Conservation (phyloP, 2,797 vertebrate species). For the Malacoctenus gilli region DNA sequence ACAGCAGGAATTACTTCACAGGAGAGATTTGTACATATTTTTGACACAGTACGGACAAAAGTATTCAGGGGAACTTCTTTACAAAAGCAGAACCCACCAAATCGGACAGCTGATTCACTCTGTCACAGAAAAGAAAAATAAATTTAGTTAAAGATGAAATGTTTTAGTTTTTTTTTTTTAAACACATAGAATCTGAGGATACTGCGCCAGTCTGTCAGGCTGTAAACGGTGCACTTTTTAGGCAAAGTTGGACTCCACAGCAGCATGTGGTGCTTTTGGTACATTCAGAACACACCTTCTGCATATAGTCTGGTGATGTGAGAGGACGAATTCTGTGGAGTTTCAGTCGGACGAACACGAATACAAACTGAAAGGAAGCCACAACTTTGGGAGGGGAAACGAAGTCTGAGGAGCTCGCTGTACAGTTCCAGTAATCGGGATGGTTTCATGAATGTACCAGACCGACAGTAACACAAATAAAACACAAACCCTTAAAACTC, state of each 20-base stretch:
- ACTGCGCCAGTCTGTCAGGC: slow-evolving; percentile 49
- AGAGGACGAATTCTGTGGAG: slow-evolving; percentile 17
- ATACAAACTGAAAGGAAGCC: slow-evolving; percentile 8
- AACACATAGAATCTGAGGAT: slow-evolving; percentile 29
- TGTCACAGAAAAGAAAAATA: slow-evolving; percentile 5
- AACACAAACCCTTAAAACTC: slow-evolving; percentile 14
- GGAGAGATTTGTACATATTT: slow-evolving; percentile 20
- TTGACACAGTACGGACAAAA: slow-evolving; percentile 16
- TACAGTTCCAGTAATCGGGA: slow-evolving; percentile 17
- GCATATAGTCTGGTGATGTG: slow-evolving; percentile 12
- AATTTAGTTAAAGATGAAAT: slow-evolving; percentile 22
- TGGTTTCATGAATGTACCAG: slow-evolving; percentile 32
- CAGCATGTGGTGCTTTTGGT: slow-evolving; percentile 28
- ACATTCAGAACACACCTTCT: slow-evolving; percentile 58
- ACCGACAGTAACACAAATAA: slow-evolving; percentile 28
- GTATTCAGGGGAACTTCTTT: slow-evolving; percentile 15
- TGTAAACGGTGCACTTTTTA: slow-evolving; percentile 67
- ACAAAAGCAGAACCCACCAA: slow-evolving; percentile 20
- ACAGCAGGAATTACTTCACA: slow-evolving; percentile 23
- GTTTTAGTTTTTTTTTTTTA: background rate
- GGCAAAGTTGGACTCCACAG: slow-evolving; percentile 34
- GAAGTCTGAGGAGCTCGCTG: background rate
- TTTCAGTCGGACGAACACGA: slow-evolving; percentile 28
- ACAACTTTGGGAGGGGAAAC: slow-evolving; percentile 12
- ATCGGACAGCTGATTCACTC: slow-evolving; percentile 3